Evolutionary conservation across 2,888 invertebrate genomes (phyloP).

Genomic region (Hylaea fasciaria): DNA sequence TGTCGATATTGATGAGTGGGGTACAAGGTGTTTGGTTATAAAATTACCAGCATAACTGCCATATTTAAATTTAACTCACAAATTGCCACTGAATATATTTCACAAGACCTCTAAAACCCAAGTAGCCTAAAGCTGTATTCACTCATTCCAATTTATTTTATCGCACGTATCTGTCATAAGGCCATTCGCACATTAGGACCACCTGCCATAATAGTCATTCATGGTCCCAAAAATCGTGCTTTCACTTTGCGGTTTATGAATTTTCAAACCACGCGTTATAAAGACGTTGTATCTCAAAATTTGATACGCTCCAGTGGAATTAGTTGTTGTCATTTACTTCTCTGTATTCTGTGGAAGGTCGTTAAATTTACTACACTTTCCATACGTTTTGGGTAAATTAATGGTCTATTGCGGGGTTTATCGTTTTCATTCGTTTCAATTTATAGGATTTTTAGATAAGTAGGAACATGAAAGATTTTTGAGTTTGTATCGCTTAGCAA

Average conservation of each 20-base stretch:
- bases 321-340: slow-evolving; percentile 49
- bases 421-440: slow-evolving; percentile 9
- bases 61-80: not conserved
- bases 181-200: slow-evolving; percentile 48
- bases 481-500: too few species aligned
- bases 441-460: slow-evolving; percentile 1
- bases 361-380: slow-evolving; percentile 49
- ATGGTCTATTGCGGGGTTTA: slow-evolving; percentile 16
- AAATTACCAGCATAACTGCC: too few species aligned
- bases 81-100: slow-evolving; percentile 6
- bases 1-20: too few species aligned
- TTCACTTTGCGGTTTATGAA: slow-evolving; percentile 69
- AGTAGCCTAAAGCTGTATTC: slow-evolving; percentile 25
- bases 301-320: slow-evolving; percentile 63
- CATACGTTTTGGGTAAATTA: slow-evolving; percentile 35
- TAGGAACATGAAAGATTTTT: too few species aligned
- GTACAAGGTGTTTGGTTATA: too few species aligned
- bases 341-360: slow-evolving; percentile 25
- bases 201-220: slow-evolving; percentile 49
- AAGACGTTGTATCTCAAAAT: slow-evolving; percentile 56
- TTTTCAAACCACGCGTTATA: slow-evolving; percentile 65
- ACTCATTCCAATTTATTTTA: slow-evolving; percentile 30
- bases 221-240: slow-evolving; percentile 47
- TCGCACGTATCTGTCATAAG: slow-evolving; percentile 36
- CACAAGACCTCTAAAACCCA: not conserved